These are phyloP conservation scores for Stenodema calcarata DNA, from an alignment of 2,888 invertebrate species.

Conservation along the genomic window DNA sequence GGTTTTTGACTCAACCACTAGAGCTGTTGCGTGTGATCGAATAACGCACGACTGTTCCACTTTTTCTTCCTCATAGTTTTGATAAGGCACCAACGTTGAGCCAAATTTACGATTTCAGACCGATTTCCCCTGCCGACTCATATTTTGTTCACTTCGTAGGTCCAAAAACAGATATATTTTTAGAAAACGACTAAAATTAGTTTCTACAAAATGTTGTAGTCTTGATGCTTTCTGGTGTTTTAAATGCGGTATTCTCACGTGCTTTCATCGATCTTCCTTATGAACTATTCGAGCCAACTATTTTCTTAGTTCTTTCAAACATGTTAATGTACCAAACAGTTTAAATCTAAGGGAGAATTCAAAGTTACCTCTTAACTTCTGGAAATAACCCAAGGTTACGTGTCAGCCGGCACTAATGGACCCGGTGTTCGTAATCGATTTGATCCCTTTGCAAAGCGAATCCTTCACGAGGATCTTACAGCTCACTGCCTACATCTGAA, in stretches of 20 bases:
- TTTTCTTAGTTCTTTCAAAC: too few relatives aligned
- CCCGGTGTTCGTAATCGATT: not conserved
- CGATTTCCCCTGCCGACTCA: too few relatives aligned
- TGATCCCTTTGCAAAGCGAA: not conserved
- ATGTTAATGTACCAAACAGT: too few relatives aligned
- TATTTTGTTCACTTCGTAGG: too few relatives aligned
- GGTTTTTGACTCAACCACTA: not conserved
- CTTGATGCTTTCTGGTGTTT: not conserved
- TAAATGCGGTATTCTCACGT: not conserved
- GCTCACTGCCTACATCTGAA: too few relatives aligned
- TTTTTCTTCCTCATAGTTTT: not conserved
- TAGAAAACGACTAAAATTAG: too few relatives aligned
- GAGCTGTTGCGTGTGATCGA: conserved; percentile 2
- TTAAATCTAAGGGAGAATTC: not conserved
- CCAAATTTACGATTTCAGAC: too few relatives aligned
- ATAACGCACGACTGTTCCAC: not conserved
- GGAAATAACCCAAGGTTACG: not conserved
- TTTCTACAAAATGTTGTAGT: too few relatives aligned
- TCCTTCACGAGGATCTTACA: not conserved
- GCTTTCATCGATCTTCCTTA: not conserved
- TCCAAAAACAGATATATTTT: too few relatives aligned
- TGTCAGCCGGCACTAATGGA: not conserved
- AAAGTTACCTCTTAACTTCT: not conserved
- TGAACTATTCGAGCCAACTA: not conserved
- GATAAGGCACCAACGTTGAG: too few relatives aligned